Base-by-base conservation (phyloP, 2,797 vertebrate species). In the Xiphorhynchus erythropygius region DNA sequence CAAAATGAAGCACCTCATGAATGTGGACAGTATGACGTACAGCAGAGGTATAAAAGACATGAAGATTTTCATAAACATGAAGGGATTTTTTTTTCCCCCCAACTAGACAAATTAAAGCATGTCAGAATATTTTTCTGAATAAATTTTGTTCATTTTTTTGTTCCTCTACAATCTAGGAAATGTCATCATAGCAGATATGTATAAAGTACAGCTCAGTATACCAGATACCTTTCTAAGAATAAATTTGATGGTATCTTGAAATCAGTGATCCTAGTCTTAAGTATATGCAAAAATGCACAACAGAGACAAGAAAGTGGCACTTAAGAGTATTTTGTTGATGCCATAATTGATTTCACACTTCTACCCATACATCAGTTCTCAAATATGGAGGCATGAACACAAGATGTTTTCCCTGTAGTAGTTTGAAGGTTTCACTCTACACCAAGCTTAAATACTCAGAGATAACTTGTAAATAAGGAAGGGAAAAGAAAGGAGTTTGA, bases 1-100 rank as follows among this genome's bases (percentile, higher is more conserved):
- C 60, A 94, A 76, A 89, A 88, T 83, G 64, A 94, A 96, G 33
- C 30, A 92, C 42, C 56, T 85, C 77, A 80, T 80, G 56, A 87
- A 85, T 42, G 12, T 81, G 65, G 62, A 90, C 96, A 93, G 41
- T 44, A 76, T 53, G 37, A 60, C 39, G 90, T 87, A 92, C 32
- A 93, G 68, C 30, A 78, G 76, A 80, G 82, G 7, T 22, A 82
- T 81, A 89, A 93, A 84, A 11, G 8, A 35, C 3, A 64, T 18
- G 50, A 85, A 93, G 81, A 84, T 74, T 96, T 95, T 95, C 59
- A 91, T 89, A 81, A 96, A 83, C 42, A 81, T 82, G 91, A 97
- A 95, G 52, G 59, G 67, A 90, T 42, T 96, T 17, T 30, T 96
- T 91, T 41, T 84, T 84, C 96, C 93, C 42, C 13, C 80, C 56